Conservation (phyloP, 2,888 invertebrate genomes). For the Drosophila stalkeri region DNA sequence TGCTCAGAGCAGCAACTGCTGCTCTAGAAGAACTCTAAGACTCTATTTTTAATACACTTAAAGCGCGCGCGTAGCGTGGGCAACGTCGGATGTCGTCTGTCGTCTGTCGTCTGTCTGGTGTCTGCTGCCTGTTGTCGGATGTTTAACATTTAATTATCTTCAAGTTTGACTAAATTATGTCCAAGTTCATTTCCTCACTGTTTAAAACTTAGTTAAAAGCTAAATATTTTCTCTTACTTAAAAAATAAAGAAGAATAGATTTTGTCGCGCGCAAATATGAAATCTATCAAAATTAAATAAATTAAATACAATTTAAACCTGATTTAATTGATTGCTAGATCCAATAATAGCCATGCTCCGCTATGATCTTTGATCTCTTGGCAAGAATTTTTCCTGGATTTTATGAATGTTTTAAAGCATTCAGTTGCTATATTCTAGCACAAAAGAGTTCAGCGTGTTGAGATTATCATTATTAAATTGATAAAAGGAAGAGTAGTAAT, state of each 20-base stretch:
- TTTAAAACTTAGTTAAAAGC: background rate
- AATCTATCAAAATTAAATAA: background rate
- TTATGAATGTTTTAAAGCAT: background rate
- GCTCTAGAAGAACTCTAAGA: background rate
- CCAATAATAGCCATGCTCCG: too few relatives aligned
- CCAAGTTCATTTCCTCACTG: background rate
- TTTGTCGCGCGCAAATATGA: background rate
- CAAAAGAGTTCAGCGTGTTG: background rate
- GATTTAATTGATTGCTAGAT: background rate
- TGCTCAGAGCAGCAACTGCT: too few relatives aligned
- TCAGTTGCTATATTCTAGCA: background rate
- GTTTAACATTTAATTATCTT: background rate
- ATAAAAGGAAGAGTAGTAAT: background rate
- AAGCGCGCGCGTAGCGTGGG: background rate
- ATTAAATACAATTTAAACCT: background rate
- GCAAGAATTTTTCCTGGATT: background rate
- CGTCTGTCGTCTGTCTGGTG: background rate
- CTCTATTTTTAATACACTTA: background rate
- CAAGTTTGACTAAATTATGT: background rate
- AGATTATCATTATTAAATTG: background rate
- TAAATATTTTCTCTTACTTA: background rate
- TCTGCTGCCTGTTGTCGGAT: background rate
- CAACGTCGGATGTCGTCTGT: background rate
- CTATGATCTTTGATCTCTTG: too few relatives aligned
- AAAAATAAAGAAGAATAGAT: background rate